A percentile compares a stretch with the other conserved stretches of the same genome.
Conservation (phyloP, 2,797 vertebrate species). For the Myoxocephalus aenaeus region DNA sequence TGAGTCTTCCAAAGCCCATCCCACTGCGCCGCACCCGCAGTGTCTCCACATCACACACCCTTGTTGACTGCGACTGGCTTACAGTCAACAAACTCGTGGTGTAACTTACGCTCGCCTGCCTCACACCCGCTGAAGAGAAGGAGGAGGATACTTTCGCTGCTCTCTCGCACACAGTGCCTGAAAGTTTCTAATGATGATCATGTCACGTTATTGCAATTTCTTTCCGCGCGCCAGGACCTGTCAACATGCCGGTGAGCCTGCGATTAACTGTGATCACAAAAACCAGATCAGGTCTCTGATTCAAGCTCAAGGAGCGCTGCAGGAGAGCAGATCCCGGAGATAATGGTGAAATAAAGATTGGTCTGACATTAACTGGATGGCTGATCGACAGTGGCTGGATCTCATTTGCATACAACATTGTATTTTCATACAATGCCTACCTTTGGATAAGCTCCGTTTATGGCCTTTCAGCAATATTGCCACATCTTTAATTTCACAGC, state of each 20-base stretch:
- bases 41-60: conserved; percentile 25
- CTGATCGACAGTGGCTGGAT: not conserved
- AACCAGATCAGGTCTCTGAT: conserved; percentile 17
- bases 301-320: conserved; percentile 4
- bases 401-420: not conserved
- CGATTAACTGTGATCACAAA: conserved; percentile 36
- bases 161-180: too few relatives aligned
- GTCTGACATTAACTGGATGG: not conserved
- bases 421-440: not conserved
- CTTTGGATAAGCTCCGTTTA: not conserved
- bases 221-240: conserved; percentile 27
- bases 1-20: not conserved
- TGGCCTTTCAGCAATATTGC: not conserved
- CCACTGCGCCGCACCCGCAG: not conserved
- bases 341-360: conserved; percentile 3
- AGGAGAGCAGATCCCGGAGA: conserved; percentile 13
- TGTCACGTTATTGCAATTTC: conserved; percentile 19
- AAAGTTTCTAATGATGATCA: not conserved
- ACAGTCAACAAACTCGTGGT: conserved; percentile 24
- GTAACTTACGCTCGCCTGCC: not conserved
- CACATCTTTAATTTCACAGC: conserved; percentile 17
- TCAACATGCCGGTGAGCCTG: conserved; percentile 16
- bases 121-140: not conserved
- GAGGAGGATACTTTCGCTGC: not conserved
- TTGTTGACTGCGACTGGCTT: conserved; percentile 14